Percentiles rank a stretch among this genome's conserved stretches.
Conservation (phyloP, 1,140 invertebrate genomes). For the Gryon sp. region DNA sequence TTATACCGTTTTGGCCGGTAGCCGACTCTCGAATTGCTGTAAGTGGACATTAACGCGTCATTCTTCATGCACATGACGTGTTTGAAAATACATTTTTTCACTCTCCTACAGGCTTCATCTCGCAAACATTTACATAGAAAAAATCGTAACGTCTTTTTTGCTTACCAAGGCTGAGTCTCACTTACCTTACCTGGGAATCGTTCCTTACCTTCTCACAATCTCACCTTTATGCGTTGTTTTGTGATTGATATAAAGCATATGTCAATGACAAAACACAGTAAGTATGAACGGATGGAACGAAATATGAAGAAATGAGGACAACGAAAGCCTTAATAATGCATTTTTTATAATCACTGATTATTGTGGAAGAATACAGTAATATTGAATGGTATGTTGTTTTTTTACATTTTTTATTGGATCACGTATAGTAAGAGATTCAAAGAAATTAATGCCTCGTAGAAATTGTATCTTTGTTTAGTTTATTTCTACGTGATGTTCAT, state of each 20-base stretch:
- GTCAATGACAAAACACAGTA: slow-evolving; percentile 55
- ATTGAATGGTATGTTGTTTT: slow-evolving; percentile 34
- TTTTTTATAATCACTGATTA: slow-evolving; percentile 31
- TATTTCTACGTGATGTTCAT: slow-evolving; percentile 30
- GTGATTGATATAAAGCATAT: slow-evolving; percentile 56
- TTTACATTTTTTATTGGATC: slow-evolving; percentile 28
- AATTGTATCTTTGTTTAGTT: slow-evolving; percentile 2
- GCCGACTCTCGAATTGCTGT: slow-evolving; percentile 65
- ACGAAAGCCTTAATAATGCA: slow-evolving; percentile 35
- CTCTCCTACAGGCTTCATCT: slow-evolving; percentile 29
- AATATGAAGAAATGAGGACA: slow-evolving; percentile 43
- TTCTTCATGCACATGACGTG: slow-evolving; percentile 70
- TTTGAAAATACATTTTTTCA: slow-evolving; percentile 60
- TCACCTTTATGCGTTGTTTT: slow-evolving; percentile 55
- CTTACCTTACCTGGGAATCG: slow-evolving; percentile 52
- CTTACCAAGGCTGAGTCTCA: slow-evolving; percentile 27
- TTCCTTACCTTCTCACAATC: slow-evolving; percentile 39
- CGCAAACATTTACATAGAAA: slow-evolving; percentile 17
- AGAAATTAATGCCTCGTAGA: slow-evolving; percentile 7
- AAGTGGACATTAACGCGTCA: slow-evolving; percentile 75
- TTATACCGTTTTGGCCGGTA: slow-evolving; percentile 70
- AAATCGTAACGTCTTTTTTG: slow-evolving; percentile 33
- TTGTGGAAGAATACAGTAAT: slow-evolving; percentile 14
- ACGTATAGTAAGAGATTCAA: slow-evolving; percentile 19
- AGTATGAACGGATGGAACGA: slow-evolving; percentile 19